Base-by-base conservation (phyloP, 2,888 invertebrate species). In the Tipula lateralis region DNA sequence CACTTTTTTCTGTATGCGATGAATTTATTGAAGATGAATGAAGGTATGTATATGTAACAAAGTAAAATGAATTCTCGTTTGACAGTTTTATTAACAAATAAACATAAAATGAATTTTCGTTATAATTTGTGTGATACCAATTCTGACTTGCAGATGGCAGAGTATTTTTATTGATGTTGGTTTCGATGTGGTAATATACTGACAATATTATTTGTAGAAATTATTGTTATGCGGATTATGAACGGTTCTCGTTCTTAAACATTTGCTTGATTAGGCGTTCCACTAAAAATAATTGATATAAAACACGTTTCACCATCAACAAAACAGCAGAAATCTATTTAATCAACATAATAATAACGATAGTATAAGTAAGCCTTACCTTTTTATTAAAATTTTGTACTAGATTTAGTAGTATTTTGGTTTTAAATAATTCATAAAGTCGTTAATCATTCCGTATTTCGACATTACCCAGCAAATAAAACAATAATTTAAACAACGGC, bases 21-120 rank as follows among this genome's bases (percentile, higher is more conserved):
- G 66, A 66, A 66, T 66, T 24, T 66, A 13, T 66, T 66, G 66
- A 66, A 24, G 66, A 66, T 66, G 66, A 66, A 66, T 66, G 66
- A 66, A 66, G 66, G 66, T 66, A n/a, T n/a, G n/a, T n/a, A 24
- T 66, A 66, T 66, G 66, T 66, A 66, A 66, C 24, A 66, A 66
- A 66, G 19, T 66, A 24, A 66, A 66, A 66, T 66, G 66, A 66
- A 66, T 24, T 66, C 9, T 1, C 1, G 1, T 66, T 66, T 66
- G 66, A 66, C 66, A 66, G 44, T 66, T 66, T 66, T 24, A 66
- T 66, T 66, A 16, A 9, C 66, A 66, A 66, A 66, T 66, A 66
- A 66, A 66, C 66, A 66, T 66, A 66, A 66, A 66, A 66, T 66
- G 66, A 66, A 66, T 66, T 24, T 66, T 66, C 66, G 66, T 66